phyloP scores from a whole-genome alignment of 2,888 invertebrate genomes.

The Ochropacha duplaris region DNA sequence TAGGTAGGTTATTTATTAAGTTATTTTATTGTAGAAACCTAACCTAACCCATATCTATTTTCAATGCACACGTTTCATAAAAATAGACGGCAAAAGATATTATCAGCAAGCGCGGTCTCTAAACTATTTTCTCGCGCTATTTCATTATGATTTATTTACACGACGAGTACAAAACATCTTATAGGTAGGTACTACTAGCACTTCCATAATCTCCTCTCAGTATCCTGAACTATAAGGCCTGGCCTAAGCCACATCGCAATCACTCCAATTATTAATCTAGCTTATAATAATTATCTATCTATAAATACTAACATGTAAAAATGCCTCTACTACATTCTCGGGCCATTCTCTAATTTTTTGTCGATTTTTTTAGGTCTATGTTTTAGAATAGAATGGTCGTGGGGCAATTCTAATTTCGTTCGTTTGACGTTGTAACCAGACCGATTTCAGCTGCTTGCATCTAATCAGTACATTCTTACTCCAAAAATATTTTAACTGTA shows the following conservation, averaged over 20 bases:
- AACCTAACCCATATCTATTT: background rate
- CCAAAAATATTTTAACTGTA: too few relatives aligned
- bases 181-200: constrained; percentile 39
- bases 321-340: constrained; percentile 3
- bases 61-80: constrained; percentile 1
- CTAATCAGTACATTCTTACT: too few relatives aligned
- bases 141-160: constrained; percentile 39
- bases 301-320: background rate
- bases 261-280: constrained; percentile 25
- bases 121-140: constrained; percentile 29
- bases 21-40: background rate
- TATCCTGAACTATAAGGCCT: constrained; percentile 64
- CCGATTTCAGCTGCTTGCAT: background rate
- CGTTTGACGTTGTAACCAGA: background rate
- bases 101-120: constrained; percentile 44
- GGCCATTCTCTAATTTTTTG: background rate
- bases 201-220: constrained; percentile 32
- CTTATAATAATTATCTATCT: background rate
- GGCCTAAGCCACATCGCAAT: constrained; percentile 56
- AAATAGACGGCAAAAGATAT: constrained; percentile 33
- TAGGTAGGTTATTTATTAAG: too few relatives aligned
- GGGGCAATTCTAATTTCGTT: background rate
- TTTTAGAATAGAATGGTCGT: background rate
- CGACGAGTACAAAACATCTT: constrained; percentile 52
- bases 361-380: background rate